Base-by-base conservation (phyloP, 2,113 vertebrate genomes). In the Chaetura pelagica region DNA sequence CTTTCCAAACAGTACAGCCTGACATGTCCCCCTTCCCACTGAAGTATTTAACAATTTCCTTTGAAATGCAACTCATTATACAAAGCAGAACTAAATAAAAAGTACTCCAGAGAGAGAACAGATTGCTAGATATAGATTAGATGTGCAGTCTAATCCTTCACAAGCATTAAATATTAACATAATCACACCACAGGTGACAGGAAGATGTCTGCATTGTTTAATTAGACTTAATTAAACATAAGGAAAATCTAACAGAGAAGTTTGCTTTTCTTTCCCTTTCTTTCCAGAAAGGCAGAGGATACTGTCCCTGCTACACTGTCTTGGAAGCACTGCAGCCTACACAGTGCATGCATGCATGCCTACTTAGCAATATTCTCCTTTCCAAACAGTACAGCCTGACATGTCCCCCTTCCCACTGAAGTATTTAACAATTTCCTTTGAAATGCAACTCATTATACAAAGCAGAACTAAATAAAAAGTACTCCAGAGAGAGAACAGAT, bases 181-280 rank as follows among this genome's bases (percentile, higher is more conserved):
- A 96, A 97, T 97, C 90, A 89, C 94, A 92, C 92, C 96, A 68
- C 97, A 97, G 98, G 97, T 98, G 98, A 98, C 96, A 97, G 94
- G 95, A 96, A 97, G 96, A 97, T 93, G 96, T 96, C 93, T 92
- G 97, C 96, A 97, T 97, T 98, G 97, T 98, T 98, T 98, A 98
- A 98, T 98, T 98, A 97, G 97, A 96, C 96, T 98, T 98, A 98
- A 98, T 98, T 98, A 98, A 98, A 97, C 97, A 97, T 96, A 97
- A 97, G 96, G 92, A 97, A 97, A 95, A 91, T 92, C 94, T 97
- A 79, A 35, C 38, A 40, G 58, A 29, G 55, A 44, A 35, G 69
- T 42, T 52, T 38, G 62, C 7, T 58, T 48, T 32, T 16, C 22
- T 14, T 34, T 30, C 32, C n/a, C 35, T 61, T n/a, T n/a, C 62